Percentiles rank a stretch among this genome's conserved stretches.
phyloP scores from a whole-genome alignment of 2,113 vertebrate species.

The Equus quagga region DNA sequence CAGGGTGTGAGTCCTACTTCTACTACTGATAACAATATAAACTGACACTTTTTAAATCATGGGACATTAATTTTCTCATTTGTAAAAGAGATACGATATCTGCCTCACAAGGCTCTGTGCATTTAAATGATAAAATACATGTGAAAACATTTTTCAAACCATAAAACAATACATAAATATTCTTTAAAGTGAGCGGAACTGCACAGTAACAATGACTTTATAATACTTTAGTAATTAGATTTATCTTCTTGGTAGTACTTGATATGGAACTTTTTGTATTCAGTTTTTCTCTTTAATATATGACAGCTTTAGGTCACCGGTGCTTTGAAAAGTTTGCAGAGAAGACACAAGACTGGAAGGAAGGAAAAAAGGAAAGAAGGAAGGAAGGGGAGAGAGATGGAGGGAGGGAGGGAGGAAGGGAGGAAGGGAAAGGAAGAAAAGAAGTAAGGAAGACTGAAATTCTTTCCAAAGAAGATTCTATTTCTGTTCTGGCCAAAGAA shows the following conservation, averaged over 20 bases:
- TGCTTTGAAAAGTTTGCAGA: background rate
- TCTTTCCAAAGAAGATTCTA: background rate
- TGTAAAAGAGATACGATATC: constrained; percentile 14
- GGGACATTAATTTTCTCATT: constrained; percentile 59
- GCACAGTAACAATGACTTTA: background rate
- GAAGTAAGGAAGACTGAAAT: background rate
- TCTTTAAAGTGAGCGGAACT: constrained; percentile 22
- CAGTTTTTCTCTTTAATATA: background rate
- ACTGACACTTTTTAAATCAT: background rate
- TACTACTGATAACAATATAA: background rate
- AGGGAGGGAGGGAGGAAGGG: rapidly evolving
- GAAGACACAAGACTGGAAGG: background rate
- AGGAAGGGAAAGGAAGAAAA: background rate
- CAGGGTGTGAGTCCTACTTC: background rate
- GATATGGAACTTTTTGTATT: constrained; percentile 11
- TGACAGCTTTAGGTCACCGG: background rate
- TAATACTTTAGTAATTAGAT: background rate
- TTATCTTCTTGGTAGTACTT: background rate
- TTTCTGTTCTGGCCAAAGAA: background rate
- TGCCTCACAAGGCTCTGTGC: background rate
- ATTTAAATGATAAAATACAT: constrained; percentile 44
- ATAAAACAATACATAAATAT: background rate
- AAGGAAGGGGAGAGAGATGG: too few species aligned
- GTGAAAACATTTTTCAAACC: constrained; percentile 16
- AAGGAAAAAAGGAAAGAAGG: background rate